A percentile compares a stretch with the other conserved stretches of the same genome.
Evolutionary conservation across 2,797 vertebrate species (phyloP).

Genomic region (Etheostoma perlongum): DNA sequence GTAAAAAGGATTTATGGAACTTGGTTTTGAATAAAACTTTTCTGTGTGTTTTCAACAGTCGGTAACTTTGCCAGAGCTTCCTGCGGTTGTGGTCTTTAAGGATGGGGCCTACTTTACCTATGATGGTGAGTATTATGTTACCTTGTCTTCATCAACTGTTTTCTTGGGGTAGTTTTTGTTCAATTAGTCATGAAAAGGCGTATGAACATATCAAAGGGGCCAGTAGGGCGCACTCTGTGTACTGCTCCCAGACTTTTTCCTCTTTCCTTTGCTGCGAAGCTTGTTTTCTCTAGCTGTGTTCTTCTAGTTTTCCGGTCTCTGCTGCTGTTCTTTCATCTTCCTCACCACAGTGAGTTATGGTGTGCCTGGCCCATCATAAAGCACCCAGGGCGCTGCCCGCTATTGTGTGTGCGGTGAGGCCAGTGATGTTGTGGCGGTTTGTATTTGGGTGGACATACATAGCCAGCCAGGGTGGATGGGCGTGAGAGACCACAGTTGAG

Average conservation of each 20-base stretch:
- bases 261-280: neutral
- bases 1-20: slow-evolving; percentile 35
- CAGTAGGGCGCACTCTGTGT: slow-evolving; percentile 11
- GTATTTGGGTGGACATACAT: slow-evolving; percentile 62
- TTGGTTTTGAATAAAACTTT: slow-evolving; percentile 31
- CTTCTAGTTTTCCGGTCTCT: slow-evolving; percentile 40
- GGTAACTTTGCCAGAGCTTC: slow-evolving; percentile 91
- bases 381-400: slow-evolving; percentile 61
- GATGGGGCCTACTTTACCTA: slow-evolving; percentile 94
- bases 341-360: slow-evolving; percentile 67
- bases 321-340: slow-evolving; percentile 66
- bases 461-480: slow-evolving; percentile 59
- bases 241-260: neutral
- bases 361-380: slow-evolving; percentile 65
- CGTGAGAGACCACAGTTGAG: slow-evolving; percentile 59
- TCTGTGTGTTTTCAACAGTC: slow-evolving; percentile 80
- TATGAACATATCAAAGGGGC: slow-evolving; percentile 7
- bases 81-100: slow-evolving; percentile 95
- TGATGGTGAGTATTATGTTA: slow-evolving; percentile 89
- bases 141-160: neutral
- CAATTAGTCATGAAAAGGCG: neutral
- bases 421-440: slow-evolving; percentile 69
- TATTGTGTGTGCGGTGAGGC: slow-evolving; percentile 68
- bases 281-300: slow-evolving; percentile 38
- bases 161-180: slow-evolving; percentile 15